Conservation (phyloP, 2,888 invertebrate genomes). For the Coenonympha arcania region DNA sequence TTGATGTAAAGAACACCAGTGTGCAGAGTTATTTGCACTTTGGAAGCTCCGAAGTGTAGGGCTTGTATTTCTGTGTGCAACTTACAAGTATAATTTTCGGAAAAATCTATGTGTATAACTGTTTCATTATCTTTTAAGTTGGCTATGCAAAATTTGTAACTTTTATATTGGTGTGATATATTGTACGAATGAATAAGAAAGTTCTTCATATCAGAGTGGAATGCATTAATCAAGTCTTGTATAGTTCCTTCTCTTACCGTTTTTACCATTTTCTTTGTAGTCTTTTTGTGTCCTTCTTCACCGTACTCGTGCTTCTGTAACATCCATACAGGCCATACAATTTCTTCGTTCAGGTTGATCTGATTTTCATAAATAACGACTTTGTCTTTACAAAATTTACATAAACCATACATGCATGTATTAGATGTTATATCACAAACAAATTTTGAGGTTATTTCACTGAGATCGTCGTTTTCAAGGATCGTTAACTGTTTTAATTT, state of each 20-base stretch:
- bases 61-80: constrained; percentile 20
- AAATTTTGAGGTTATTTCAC: background rate
- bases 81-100: constrained; percentile 24
- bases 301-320: background rate
- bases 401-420: background rate
- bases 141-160: constrained; percentile 13
- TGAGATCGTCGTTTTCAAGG: background rate
- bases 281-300: background rate
- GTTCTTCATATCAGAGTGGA: background rate
- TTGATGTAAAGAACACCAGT: constrained; percentile 18
- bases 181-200: background rate
- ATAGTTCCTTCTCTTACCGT: background rate
- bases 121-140: constrained; percentile 7
- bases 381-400: background rate
- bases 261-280: background rate
- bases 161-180: constrained; percentile 7
- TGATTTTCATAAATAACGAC: background rate
- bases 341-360: background rate
- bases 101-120: constrained; percentile 20
- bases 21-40: constrained; percentile 22
- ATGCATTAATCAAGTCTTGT: background rate
- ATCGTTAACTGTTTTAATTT: background rate
- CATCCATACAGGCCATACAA: background rate
- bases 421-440: background rate
- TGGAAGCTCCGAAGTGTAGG: constrained; percentile 21